These are phyloP conservation scores for Drosophila neonasuta DNA, from an alignment of 2,888 invertebrate genomes.

Conservation along the genomic window DNA sequence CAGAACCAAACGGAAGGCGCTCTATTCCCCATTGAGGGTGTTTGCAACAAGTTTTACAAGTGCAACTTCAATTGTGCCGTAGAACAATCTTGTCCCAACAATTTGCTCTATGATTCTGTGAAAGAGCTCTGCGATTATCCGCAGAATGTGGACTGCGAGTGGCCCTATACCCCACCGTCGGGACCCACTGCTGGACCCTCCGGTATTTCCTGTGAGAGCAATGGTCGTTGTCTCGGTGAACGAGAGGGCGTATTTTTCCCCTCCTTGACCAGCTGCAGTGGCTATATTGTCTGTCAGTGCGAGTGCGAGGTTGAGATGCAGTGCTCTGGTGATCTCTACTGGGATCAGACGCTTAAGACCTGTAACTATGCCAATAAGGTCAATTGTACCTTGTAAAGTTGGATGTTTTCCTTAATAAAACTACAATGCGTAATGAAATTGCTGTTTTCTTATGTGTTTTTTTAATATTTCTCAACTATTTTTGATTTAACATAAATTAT, in stretches of 20 bases:
- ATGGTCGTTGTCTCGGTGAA: constrained; percentile 64
- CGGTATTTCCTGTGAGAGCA: constrained; percentile 64
- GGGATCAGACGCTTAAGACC: constrained; percentile 32
- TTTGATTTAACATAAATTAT: too few relatives aligned
- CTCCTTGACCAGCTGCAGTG: constrained; percentile 54
- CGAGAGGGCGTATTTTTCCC: constrained; percentile 52
- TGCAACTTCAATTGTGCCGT: constrained; percentile 66
- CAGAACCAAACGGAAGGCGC: constrained; percentile 44
- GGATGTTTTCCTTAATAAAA: neutral
- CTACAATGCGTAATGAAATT: neutral
- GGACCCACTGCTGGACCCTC: constrained; percentile 75
- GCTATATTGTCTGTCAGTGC: constrained; percentile 70
- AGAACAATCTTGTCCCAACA: constrained; percentile 61
- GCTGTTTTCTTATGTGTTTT: too few relatives aligned
- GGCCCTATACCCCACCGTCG: constrained; percentile 62
- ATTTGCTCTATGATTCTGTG: constrained; percentile 39
- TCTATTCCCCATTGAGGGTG: constrained; percentile 54
- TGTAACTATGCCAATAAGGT: constrained; percentile 50
- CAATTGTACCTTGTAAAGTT: constrained; percentile 37
- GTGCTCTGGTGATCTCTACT: constrained; percentile 42
- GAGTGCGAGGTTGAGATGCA: constrained; percentile 71
- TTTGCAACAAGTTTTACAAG: constrained; percentile 64
- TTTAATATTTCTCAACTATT: too few relatives aligned
- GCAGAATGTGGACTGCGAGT: constrained; percentile 34
- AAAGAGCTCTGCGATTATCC: constrained; percentile 44